Evolutionary conservation across 2,113 vertebrate species (phyloP).

Genomic region (Mugil cephalus): DNA sequence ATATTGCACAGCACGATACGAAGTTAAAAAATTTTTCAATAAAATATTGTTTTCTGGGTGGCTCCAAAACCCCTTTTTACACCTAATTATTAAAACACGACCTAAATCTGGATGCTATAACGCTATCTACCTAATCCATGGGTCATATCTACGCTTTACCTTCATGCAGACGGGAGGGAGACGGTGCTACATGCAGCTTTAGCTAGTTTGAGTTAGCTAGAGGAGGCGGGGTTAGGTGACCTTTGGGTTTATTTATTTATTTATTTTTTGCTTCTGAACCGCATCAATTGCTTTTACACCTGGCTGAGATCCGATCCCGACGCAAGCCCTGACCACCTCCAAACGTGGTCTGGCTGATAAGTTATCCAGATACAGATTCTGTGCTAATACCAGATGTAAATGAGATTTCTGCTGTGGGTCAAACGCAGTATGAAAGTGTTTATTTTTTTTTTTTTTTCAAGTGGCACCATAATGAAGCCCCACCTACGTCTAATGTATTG

Average conservation of each 20-base stretch:
- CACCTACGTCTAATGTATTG: too few species aligned
- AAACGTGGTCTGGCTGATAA: slow-evolving; percentile 22
- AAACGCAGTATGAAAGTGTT: background rate
- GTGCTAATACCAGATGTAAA: slow-evolving; percentile 7
- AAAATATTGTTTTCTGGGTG: too few species aligned
- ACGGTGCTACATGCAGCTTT: slow-evolving; percentile 3
- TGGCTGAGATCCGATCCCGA: slow-evolving; percentile 22
- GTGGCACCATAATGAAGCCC: too few species aligned
- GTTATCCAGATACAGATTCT: slow-evolving; percentile 22
- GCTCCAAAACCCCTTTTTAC: too few species aligned
- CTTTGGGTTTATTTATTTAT: slow-evolving; percentile 19
- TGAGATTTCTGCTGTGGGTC: background rate
- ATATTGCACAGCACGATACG: too few species aligned
- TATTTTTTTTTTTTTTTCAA: too few species aligned
- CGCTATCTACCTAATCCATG: too few species aligned
- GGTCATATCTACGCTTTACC: too few species aligned
- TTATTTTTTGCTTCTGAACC: slow-evolving; percentile 5
- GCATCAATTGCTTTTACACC: slow-evolving; percentile 47
- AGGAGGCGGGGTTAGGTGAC: slow-evolving; percentile 9
- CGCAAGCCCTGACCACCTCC: slow-evolving; percentile 3
- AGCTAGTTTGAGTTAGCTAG: slow-evolving; percentile 11
- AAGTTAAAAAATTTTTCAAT: too few species aligned
- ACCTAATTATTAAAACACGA: too few species aligned
- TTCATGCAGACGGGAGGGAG: too few species aligned
- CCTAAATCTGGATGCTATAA: too few species aligned